Conservation (phyloP, 2,113 vertebrate genomes). For the Hyaena hyaena region DNA sequence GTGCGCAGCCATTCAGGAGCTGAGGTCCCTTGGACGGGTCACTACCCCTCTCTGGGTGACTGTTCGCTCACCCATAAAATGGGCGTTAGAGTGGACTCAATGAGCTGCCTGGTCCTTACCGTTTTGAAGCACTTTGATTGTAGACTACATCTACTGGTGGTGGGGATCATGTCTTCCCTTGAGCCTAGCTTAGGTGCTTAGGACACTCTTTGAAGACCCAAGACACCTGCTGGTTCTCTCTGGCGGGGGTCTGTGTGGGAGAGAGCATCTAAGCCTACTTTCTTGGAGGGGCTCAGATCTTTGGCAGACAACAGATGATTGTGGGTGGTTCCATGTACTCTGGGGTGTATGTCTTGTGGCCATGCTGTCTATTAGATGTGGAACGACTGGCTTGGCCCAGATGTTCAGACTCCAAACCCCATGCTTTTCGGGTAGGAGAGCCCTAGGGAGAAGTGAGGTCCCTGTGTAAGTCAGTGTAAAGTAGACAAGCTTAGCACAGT, state of each 20-base stretch:
- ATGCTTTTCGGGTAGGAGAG: neutral
- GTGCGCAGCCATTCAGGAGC: neutral
- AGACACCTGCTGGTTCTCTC: neutral
- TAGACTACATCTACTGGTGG: neutral
- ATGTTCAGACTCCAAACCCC: neutral
- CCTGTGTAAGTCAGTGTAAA: neutral
- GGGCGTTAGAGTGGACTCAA: neutral
- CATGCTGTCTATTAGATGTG: neutral
- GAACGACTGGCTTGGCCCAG: neutral
- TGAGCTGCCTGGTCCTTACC: neutral
- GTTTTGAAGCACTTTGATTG: neutral
- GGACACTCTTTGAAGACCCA: neutral
- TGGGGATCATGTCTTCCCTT: fast-evolving
- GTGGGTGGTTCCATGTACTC: neutral
- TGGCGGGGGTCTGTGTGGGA: no score
- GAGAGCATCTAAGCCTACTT: neutral
- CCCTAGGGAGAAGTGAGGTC: neutral
- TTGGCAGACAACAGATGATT: neutral
- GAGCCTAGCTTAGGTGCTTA: neutral
- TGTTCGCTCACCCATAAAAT: neutral
- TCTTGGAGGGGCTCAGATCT: neutral
- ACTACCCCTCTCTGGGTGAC: neutral
- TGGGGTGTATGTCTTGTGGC: neutral
- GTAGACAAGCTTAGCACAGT: neutral
- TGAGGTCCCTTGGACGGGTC: neutral